Percentiles rank a stretch among this genome's conserved stretches.
phyloP scores from a whole-genome alignment of 2,113 vertebrate species.

The Capricornis sumatraensis region DNA sequence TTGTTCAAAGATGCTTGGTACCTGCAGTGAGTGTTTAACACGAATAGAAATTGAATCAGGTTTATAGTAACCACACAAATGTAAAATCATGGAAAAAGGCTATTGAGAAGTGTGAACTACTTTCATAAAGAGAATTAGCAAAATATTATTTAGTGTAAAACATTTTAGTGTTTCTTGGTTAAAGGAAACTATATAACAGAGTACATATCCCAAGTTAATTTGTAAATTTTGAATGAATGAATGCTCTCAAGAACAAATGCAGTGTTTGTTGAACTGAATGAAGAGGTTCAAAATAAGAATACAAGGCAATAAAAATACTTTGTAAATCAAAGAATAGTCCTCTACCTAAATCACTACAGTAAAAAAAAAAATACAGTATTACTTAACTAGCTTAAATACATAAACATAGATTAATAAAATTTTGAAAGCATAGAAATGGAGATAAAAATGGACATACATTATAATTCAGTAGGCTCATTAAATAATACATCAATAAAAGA shows the following conservation, averaged over 20 bases:
- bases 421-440: neutral
- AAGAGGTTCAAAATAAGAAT: neutral
- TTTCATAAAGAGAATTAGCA: neutral
- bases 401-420: neutral
- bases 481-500: neutral
- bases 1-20: neutral
- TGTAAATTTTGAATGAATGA: neutral
- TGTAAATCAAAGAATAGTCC: neutral
- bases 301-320: neutral
- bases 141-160: neutral
- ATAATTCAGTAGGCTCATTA: neutral
- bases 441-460: neutral
- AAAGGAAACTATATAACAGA: neutral
- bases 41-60: neutral
- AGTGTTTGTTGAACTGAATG: neutral
- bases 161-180: neutral
- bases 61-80: neutral
- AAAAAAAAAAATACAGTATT: neutral
- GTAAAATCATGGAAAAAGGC: neutral
- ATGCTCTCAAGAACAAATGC: neutral
- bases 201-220: neutral
- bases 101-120: neutral
- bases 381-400: neutral
- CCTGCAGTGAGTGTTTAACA: neutral
- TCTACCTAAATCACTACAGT: neutral